Conservation (phyloP, 1,140 invertebrate genomes). For the Drosophila jambulina region DNA sequence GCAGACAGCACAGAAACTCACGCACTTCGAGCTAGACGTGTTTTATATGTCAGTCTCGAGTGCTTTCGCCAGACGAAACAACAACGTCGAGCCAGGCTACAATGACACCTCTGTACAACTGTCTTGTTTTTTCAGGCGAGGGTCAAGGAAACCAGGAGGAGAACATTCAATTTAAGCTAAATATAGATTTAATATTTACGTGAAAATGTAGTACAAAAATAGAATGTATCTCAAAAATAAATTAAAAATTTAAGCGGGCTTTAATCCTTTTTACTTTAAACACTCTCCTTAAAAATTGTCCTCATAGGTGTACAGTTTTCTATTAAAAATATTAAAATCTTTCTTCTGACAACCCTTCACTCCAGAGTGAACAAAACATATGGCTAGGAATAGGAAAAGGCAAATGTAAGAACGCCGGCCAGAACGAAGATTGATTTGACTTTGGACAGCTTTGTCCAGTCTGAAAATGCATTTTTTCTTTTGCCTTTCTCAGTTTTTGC, state of each 20-base stretch:
- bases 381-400: not conserved
- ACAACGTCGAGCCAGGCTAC: constrained; percentile 17
- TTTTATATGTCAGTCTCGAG: constrained; percentile 80
- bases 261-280: not conserved
- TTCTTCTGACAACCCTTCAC: constrained; percentile 36
- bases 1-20: constrained; percentile 43
- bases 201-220: not conserved
- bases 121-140: constrained; percentile 15
- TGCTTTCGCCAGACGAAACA: constrained; percentile 65
- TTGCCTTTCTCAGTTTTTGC: constrained; percentile 19
- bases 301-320: not conserved
- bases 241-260: not conserved
- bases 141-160: constrained; percentile 8
- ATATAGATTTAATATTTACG: not conserved
- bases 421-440: constrained; percentile 75
- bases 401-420: constrained; percentile 23
- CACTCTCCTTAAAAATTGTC: not conserved
- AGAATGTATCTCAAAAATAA: not conserved
- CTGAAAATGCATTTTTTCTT: constrained; percentile 61
- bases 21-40: constrained; percentile 68
- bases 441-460: constrained; percentile 64
- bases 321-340: not conserved
- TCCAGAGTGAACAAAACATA: not conserved
- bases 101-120: constrained; percentile 10
- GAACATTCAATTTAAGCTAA: not conserved